Conservation (phyloP, 2,888 invertebrate genomes). For the Habrosyne pyritoides region DNA sequence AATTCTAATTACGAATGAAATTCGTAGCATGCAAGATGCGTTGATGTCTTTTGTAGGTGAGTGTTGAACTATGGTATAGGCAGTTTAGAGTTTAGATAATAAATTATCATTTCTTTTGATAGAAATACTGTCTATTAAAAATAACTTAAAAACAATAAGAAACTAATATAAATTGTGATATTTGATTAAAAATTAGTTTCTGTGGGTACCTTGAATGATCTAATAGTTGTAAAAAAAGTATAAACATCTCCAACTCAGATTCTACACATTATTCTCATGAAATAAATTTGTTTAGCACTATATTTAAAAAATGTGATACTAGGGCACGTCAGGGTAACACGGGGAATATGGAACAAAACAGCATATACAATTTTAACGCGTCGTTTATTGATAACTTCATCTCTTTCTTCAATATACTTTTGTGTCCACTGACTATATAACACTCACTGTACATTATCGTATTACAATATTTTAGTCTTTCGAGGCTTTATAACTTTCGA, state of each 20-base stretch:
- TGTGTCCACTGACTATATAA: slow-evolving; percentile 84
- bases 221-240: background rate
- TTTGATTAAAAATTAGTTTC: background rate
- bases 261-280: background rate
- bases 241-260: background rate
- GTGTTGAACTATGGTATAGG: background rate
- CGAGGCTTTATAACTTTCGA: slow-evolving; percentile 78
- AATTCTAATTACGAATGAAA: background rate
- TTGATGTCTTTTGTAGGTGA: slow-evolving; percentile 51
- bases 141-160: background rate
- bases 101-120: background rate
- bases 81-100: background rate
- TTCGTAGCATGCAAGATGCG: slow-evolving; percentile 27
- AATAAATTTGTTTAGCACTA: background rate
- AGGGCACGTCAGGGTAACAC: slow-evolving; percentile 25
- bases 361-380: slow-evolving; percentile 77
- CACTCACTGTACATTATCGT: slow-evolving; percentile 84
- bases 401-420: slow-evolving; percentile 80
- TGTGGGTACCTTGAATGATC: background rate
- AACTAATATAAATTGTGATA: background rate
- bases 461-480: slow-evolving; percentile 83
- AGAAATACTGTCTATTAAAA: background rate
- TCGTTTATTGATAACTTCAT: slow-evolving; percentile 83
- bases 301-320: background rate
- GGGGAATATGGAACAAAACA: slow-evolving; percentile 73